Base-by-base conservation (phyloP, 2,113 vertebrate genomes). In the Stigmatopora nigra region DNA sequence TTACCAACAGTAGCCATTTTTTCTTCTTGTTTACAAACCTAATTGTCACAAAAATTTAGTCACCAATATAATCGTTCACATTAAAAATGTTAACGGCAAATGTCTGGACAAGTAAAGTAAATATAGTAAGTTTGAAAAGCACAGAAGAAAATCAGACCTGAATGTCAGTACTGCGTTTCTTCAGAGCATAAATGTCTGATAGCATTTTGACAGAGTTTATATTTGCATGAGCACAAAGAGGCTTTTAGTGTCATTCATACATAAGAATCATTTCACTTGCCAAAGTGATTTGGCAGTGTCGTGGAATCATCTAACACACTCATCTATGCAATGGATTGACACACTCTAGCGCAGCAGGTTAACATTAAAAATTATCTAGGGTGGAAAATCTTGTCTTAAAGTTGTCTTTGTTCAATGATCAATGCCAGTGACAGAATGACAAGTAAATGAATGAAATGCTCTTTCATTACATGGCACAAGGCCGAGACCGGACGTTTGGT, bases 131-230 rank as follows among this genome's bases (percentile, higher is more conserved):
- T 53, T 58, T 68, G 48, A 44, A 64, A 53, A 66, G 57, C 59
- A 61, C 9, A 22, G 47, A 47, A 57, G 44, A n/a, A 69, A 53
- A 78, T 72, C 63, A 35, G 59, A 73, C 48, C 22, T 31, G 25
- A 2, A 63, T 78, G 77, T 80, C 65, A 70, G 64, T 68, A 49
- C 68, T 68, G 57, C 48, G 59, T 77, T 55, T 73, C 60, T n/a
- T 16, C 62, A 25, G 61, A 16, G 67, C 71, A 77, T 82, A 87
- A 79, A 76, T 65, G 77, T 61, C 61, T 10, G 38, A 71, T 80
- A 80, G 72, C 79, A 77, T 77, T 75, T 68, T 48, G 62, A 70
- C 61, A 25, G 22, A 63, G 60, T 65, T 77, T 64, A 66, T 22
- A 70, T 73, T 60, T 60, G 58, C 58, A 20, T 41, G 58, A 19